phyloP scores from a whole-genome alignment of 2,888 invertebrate species.

The Hymenopus coronatus region DNA sequence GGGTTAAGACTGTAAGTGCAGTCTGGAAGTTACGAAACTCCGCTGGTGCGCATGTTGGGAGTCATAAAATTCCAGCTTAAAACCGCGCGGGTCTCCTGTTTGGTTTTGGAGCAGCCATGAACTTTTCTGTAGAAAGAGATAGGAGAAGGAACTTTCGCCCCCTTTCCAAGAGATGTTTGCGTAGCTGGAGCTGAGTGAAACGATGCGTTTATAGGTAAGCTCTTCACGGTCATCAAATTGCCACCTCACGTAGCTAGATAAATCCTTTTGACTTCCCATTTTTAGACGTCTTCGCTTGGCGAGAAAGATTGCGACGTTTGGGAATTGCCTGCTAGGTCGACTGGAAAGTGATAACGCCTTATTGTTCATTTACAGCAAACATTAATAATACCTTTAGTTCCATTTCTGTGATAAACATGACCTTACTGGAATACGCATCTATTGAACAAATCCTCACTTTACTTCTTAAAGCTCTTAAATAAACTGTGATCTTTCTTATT shows the following conservation, averaged over 20 bases:
- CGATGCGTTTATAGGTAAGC: background rate
- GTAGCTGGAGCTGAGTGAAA: background rate
- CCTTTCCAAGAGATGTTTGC: background rate
- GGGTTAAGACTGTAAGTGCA: no score
- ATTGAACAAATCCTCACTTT: no score
- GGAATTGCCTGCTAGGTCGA: background rate
- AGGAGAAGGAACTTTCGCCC: background rate
- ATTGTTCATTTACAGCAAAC: background rate
- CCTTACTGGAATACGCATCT: no score
- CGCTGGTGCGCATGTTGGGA: background rate
- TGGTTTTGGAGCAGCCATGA: background rate
- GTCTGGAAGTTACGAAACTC: background rate
- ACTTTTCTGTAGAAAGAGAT: background rate
- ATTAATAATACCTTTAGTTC: no score
- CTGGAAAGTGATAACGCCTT: background rate
- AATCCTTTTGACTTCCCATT: background rate
- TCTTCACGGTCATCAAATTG: background rate
- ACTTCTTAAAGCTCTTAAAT: no score
- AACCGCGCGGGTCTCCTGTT: background rate
- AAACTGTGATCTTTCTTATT: no score
- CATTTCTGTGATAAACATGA: no score
- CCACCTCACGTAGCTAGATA: background rate
- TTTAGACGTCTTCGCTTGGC: background rate
- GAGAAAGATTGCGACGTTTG: background rate
- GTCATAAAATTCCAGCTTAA: background rate